Percentiles rank a stretch among this genome's conserved stretches.
Evolutionary conservation across 2,113 vertebrate genomes (phyloP).

Genomic region (Forbesichthys agassizii): DNA sequence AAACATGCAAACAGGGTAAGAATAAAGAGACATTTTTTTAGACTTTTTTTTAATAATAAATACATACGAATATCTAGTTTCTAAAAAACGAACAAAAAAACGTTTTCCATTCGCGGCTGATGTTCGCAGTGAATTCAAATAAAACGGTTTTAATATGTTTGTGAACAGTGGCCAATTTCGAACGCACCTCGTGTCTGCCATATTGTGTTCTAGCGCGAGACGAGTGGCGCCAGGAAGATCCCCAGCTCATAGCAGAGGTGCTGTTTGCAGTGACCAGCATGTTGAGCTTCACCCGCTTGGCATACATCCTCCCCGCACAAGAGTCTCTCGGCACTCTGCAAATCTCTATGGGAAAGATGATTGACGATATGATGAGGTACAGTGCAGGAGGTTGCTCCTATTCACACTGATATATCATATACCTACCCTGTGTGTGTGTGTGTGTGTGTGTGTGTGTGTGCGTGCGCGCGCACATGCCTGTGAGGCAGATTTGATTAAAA

Average conservation of each 20-base stretch:
- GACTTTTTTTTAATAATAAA: background rate
- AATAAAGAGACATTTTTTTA: background rate
- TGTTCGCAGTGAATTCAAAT: too few relatives aligned
- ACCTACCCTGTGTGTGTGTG: too few relatives aligned
- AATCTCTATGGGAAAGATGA: slow-evolving; percentile 93
- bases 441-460: too few relatives aligned
- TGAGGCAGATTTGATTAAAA: background rate
- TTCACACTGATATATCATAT: background rate
- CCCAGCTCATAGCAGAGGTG: slow-evolving; percentile 87
- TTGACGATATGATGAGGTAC: slow-evolving; percentile 90
- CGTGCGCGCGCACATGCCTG: background rate
- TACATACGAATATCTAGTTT: background rate
- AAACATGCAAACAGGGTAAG: too few relatives aligned
- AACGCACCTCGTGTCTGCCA: background rate
- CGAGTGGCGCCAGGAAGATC: slow-evolving; percentile 86
- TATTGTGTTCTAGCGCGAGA: slow-evolving; percentile 68
- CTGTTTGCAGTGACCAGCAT: slow-evolving; percentile 91
- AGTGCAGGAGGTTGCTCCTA: background rate
- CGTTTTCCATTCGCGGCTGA: too few relatives aligned
- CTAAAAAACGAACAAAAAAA: too few relatives aligned
- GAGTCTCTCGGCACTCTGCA: slow-evolving; percentile 89
- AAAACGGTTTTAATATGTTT: too few relatives aligned
- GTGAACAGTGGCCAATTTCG: too few relatives aligned
- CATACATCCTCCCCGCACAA: slow-evolving; percentile 88
- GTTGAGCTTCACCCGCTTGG: slow-evolving; percentile 89